These are phyloP conservation scores for Cydia pomonella DNA, from an alignment of 1,140 invertebrate genomes.

Conservation along the genomic window DNA sequence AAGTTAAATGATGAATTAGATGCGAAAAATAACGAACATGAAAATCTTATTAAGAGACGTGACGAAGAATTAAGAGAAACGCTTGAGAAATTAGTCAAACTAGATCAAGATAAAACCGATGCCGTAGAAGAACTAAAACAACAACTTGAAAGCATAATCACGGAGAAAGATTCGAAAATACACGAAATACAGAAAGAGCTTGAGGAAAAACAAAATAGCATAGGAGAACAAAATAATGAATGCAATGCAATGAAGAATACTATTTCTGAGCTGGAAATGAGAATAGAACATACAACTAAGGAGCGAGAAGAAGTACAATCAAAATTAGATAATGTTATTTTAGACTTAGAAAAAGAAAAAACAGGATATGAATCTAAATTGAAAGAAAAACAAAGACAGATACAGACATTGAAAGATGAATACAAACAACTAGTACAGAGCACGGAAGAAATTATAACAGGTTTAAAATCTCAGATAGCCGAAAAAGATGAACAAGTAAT, in stretches of 20 bases:
- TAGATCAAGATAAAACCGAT: conserved; percentile 50
- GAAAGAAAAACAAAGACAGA: conserved; percentile 47
- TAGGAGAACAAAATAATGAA: conserved; percentile 39
- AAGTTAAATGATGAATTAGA: conserved; percentile 49
- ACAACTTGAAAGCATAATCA: conserved; percentile 44
- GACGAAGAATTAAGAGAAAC: conserved; percentile 56
- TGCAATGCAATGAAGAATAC: conserved; percentile 45
- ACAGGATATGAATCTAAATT: conserved; percentile 45
- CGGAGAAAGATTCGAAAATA: conserved; percentile 38
- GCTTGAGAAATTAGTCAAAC: conserved; percentile 46
- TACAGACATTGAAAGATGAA: conserved; percentile 52
- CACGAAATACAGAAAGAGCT: conserved; percentile 38
- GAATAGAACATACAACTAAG: conserved; percentile 43
- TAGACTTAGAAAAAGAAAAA: conserved; percentile 43
- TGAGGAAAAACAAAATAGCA: conserved; percentile 38
- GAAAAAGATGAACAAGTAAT: conserved; percentile 59
- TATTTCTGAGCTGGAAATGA: conserved; percentile 46
- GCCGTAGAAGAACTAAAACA: conserved; percentile 39
- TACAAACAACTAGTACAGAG: conserved; percentile 45
- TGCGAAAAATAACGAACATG: conserved; percentile 52
- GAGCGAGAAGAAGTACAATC: conserved; percentile 46
- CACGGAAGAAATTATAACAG: conserved; percentile 57
- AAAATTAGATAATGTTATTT: conserved; percentile 45
- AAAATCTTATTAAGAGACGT: conserved; percentile 47
- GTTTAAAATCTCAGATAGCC: conserved; percentile 50